Conservation (phyloP, 1,140 invertebrate genomes). For the Ceratosolen solmsi region DNA sequence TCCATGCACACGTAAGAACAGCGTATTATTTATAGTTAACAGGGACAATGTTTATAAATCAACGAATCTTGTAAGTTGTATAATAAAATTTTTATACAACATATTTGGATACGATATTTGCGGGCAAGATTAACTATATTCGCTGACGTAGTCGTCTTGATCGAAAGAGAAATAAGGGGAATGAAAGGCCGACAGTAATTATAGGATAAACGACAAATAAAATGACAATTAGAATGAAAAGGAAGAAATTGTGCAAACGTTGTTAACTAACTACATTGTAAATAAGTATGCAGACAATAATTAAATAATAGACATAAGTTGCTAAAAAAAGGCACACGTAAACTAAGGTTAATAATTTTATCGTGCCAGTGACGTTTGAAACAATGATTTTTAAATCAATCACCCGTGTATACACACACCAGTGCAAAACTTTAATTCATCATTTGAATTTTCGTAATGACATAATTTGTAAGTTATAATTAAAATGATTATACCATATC, state of each 20-base stretch:
- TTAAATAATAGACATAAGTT: neutral
- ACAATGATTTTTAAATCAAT: neutral
- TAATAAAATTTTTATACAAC: too few species aligned
- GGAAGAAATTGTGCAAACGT: conserved; percentile 8
- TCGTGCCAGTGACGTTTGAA: neutral
- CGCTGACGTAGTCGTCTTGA: neutral
- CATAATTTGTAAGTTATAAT: too few species aligned
- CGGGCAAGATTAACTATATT: neutral
- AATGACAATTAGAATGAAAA: neutral
- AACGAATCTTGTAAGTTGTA: too few species aligned
- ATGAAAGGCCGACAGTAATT: too few species aligned
- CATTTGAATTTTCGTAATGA: too few species aligned
- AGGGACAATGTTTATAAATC: too few species aligned
- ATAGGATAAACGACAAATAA: neutral
- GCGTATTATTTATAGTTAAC: too few species aligned
- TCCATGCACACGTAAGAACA: too few species aligned
- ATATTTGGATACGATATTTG: too few species aligned
- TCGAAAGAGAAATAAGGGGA: too few species aligned
- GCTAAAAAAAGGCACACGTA: neutral
- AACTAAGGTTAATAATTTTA: neutral
- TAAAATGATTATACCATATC: too few species aligned
- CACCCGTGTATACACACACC: neutral
- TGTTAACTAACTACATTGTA: conserved; percentile 8
- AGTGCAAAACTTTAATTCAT: neutral
- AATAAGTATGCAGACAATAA: conserved; percentile 2